Evolutionary conservation across 1,140 invertebrate genomes (phyloP), one percentile per base, ranked within the genome.

Genomic region (Agrypnia vestita): DNA sequence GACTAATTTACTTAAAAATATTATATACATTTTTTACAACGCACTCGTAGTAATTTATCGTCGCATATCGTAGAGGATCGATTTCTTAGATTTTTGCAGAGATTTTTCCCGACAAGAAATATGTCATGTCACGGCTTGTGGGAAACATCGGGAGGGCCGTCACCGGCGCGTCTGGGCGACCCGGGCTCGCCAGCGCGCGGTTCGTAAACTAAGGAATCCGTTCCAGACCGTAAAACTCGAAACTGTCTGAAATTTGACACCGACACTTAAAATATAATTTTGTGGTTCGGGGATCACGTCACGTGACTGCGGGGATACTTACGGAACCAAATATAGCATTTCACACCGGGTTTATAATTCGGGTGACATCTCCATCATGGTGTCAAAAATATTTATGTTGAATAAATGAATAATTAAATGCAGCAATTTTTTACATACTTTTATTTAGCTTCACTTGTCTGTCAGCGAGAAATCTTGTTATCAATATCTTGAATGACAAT

Each of bases 261-360:
- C 72, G 44, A 55, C 53, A 44, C 21, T 73, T 56, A 56, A 74
- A 76, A 21, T 62, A 78, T 78, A 67, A 78, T 78, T 78, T 69
- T 51, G 76, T 69, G 76, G 61, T 69, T 78, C 76, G 76, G 64
- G 51, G 76, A 78, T 78, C 76, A 44, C 12, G 76, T 49, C 61
- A 69, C 21, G 25, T 7, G 47, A 55, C 46, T 56, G 43, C 59
- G 56, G 56, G 44, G 0, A 64, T 62, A 62, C 19, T 76, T 56
- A 49, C 21, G 47, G 59, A 21, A 15, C 9, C 35, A 15, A 47
- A 49, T 51, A 53, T 71, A 71, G 67, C 21, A 71, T 71, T 71
- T 21, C 67, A 71, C 67, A 17, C 67, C 67, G 17, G 44, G 51
- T 51, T 71, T 71, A 46, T 49, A 49, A 49, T 46, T 44, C 44